Evolutionary conservation across 92 coral and sea anemone species (phyloP).

Genomic region (Epizoanthus fatuus): DNA sequence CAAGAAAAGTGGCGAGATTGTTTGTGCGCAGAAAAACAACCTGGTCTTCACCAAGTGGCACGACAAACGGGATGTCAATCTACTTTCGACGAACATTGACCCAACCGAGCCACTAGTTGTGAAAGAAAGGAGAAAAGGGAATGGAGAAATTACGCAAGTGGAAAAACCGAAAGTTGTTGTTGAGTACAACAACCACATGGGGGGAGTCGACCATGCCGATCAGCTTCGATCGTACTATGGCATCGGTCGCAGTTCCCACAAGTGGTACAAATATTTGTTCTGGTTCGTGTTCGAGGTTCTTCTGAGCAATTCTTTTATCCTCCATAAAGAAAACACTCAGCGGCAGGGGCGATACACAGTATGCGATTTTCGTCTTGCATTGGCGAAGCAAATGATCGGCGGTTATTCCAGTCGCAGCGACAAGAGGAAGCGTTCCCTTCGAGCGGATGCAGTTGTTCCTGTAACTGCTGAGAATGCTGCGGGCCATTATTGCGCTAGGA

Average conservation of each 20-base stretch:
- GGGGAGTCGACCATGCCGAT: constrained; percentile 57
- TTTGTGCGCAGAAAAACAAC: constrained; percentile 37
- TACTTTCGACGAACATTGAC: constrained; percentile 18
- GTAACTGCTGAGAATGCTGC: background rate
- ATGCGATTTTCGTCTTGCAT: background rate
- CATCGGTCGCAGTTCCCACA: constrained; percentile 4
- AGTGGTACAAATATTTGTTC: constrained; percentile 26
- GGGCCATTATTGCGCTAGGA: background rate
- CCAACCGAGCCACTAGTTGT: constrained; percentile 14
- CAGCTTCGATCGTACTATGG: constrained; percentile 38
- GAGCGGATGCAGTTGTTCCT: background rate
- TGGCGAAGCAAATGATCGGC: too few species aligned
- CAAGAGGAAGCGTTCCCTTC: too few species aligned
- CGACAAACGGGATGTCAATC: background rate
- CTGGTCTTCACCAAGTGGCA: constrained; percentile 13
- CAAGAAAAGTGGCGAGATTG: background rate
- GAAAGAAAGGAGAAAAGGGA: constrained; percentile 30
- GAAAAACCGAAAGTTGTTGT: constrained; percentile 51
- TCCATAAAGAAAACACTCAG: constrained; percentile 30
- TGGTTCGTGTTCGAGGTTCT: constrained; percentile 46
- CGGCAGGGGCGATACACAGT: constrained; percentile 13
- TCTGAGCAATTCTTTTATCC: constrained; percentile 42
- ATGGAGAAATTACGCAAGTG: constrained; percentile 28
- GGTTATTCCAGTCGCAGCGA: too few species aligned
- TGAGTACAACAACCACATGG: constrained; percentile 57